phyloP scores from a whole-genome alignment of 2,888 invertebrate species.

The Phasia obesa region DNA sequence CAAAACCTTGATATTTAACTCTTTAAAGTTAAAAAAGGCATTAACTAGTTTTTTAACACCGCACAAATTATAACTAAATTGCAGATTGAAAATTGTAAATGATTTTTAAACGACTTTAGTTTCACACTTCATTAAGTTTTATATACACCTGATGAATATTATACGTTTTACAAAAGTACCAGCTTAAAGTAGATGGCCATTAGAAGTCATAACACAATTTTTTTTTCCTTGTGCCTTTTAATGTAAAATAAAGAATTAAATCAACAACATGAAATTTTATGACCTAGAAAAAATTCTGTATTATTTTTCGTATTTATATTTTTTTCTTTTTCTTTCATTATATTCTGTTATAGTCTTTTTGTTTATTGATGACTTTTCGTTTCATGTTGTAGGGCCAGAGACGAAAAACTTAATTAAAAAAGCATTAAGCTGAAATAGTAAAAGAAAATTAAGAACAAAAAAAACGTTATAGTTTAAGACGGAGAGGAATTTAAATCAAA shows the following conservation, averaged over 20 bases:
- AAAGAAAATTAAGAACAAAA: constrained; percentile 10
- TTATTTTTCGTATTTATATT: background rate
- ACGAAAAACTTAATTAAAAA: constrained; percentile 52
- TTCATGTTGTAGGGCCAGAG: background rate
- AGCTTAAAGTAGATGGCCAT: background rate
- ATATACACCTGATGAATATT: constrained; percentile 42
- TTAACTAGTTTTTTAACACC: too few relatives aligned
- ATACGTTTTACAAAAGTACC: background rate
- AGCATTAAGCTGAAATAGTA: constrained; percentile 31
- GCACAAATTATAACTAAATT: too few relatives aligned
- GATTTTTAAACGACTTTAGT: background rate
- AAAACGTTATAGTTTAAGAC: background rate
- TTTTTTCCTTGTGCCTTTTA: constrained; percentile 18
- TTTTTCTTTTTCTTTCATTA: background rate
- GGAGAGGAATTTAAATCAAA: background rate
- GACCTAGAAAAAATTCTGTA: constrained; percentile 57
- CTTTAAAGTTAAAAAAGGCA: too few relatives aligned
- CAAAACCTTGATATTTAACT: too few relatives aligned
- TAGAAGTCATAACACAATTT: background rate
- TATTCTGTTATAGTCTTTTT: background rate
- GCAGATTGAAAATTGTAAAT: too few relatives aligned
- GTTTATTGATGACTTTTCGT: constrained; percentile 32
- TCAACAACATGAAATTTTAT: constrained; percentile 61
- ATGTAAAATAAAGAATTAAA: constrained; percentile 16
- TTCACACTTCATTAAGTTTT: constrained; percentile 66